These are phyloP conservation scores for Oreohelix idahoensis DNA, from an alignment of 1,140 invertebrate species.

Conservation along the genomic window DNA sequence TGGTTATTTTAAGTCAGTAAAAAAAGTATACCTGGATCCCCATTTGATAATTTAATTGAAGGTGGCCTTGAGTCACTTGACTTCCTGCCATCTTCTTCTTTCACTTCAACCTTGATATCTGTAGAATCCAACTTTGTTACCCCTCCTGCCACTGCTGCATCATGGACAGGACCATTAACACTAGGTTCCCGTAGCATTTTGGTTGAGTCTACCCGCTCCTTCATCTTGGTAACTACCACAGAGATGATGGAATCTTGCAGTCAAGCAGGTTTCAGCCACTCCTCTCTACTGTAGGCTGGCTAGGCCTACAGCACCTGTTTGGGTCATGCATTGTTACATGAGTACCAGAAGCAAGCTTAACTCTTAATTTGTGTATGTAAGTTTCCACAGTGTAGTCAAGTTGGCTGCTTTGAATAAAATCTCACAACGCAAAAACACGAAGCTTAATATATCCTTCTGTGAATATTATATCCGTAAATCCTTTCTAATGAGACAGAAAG, in stretches of 20 bases:
- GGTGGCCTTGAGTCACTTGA: conserved; percentile 39
- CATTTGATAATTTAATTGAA: conserved; percentile 57
- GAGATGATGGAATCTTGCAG: not conserved
- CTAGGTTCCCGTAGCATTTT: conserved; percentile 40
- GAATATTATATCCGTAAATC: not conserved
- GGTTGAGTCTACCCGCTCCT: conserved; percentile 24
- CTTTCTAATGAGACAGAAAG: too few species aligned
- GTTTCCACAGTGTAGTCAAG: not conserved
- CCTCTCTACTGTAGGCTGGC: conserved; percentile 12
- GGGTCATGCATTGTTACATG: conserved; percentile 1
- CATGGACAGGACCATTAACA: conserved; percentile 12
- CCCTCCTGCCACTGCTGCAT: conserved; percentile 23
- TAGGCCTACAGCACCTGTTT: conserved; percentile 12
- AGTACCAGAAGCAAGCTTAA: not conserved
- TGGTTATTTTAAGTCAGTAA: too few species aligned
- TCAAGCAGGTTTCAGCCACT: not conserved
- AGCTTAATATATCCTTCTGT: not conserved
- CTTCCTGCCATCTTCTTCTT: conserved; percentile 31
- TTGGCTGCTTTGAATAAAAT: too few species aligned
- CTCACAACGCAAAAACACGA: too few species aligned
- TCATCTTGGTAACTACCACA: not conserved
- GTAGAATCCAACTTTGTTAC: conserved; percentile 10
- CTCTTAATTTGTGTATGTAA: not conserved
- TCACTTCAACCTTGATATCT: conserved; percentile 38
- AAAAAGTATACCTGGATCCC: conserved; percentile 52